These are phyloP conservation scores for Oryzias melastigma DNA, from an alignment of 2,113 vertebrate genomes.

Conservation along the genomic window DNA sequence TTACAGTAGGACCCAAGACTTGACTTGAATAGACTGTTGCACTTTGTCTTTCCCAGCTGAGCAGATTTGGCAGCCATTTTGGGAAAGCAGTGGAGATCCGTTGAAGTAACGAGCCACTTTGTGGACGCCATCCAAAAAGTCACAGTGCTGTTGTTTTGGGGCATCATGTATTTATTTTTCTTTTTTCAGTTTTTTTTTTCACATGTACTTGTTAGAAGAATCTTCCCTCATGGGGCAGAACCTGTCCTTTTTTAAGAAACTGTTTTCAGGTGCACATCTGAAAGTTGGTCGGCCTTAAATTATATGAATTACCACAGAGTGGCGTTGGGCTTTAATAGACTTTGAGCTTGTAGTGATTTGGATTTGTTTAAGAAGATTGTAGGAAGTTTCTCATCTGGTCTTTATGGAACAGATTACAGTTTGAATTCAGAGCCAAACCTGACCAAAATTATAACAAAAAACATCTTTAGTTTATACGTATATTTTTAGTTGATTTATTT, in stretches of 20 bases:
- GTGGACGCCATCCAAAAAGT: conserved; percentile 67
- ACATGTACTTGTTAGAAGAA: conserved; percentile 39
- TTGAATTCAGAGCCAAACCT: background rate
- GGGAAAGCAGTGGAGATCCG: conserved; percentile 66
- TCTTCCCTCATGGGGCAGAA: conserved; percentile 50
- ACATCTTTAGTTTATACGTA: background rate
- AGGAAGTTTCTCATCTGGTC: conserved; percentile 40
- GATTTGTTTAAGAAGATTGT: conserved; percentile 25
- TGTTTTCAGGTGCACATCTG: conserved; percentile 51
- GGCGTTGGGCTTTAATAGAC: conserved; percentile 38
- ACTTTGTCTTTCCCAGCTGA: conserved; percentile 62
- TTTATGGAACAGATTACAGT: conserved; percentile 24
- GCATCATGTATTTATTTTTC: conserved; percentile 26
- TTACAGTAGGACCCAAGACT: conserved; percentile 18
- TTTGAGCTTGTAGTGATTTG: conserved; percentile 33
- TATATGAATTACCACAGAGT: conserved; percentile 29
- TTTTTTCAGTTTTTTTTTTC: conserved; percentile 1
- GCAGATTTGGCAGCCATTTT: conserved; percentile 73
- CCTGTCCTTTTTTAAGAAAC: conserved; percentile 58
- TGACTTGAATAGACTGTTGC: conserved; percentile 52
- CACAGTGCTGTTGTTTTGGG: conserved; percentile 60
- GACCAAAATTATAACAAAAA: background rate
- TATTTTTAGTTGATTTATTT: too few relatives aligned
- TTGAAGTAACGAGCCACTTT: conserved; percentile 66
- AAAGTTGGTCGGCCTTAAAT: conserved; percentile 28